Conservation (phyloP, 2,888 invertebrate genomes). For the Heliconius ethilla region DNA sequence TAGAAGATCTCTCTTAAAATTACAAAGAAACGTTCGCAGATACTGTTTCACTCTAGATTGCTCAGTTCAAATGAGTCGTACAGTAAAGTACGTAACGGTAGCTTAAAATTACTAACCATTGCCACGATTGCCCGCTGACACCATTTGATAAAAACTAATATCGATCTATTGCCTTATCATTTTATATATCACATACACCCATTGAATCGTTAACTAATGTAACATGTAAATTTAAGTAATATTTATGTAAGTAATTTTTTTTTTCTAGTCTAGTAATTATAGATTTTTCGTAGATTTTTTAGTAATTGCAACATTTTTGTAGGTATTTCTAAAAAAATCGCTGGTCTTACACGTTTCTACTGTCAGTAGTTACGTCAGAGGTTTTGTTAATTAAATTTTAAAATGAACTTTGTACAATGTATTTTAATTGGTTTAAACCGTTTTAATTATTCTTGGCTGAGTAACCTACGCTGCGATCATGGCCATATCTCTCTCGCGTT, state of each 20-base stretch:
- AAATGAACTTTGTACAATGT: neutral
- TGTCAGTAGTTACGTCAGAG: neutral
- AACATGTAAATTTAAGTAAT: neutral
- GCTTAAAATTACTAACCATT: conserved; percentile 39
- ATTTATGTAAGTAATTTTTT: neutral
- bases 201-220: neutral
- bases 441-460: neutral
- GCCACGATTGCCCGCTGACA: conserved; percentile 43
- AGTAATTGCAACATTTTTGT: neutral
- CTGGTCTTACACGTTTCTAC: neutral
- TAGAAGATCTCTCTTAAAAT: conserved; percentile 49
- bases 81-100: conserved; percentile 45
- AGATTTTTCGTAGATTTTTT: neutral
- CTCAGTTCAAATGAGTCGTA: conserved; percentile 44
- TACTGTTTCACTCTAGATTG: conserved; percentile 44
- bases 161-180: conserved; percentile 27
- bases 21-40: conserved; percentile 50
- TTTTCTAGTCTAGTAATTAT: neutral
- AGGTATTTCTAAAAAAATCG: neutral
- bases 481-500: neutral
- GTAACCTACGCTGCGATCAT: neutral
- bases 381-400: neutral
- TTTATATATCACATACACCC: neutral
- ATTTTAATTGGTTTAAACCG: conserved; percentile 3
- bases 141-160: conserved; percentile 42